These are phyloP conservation scores for Taurulus bubalis DNA, from an alignment of 2,113 vertebrate genomes.

Conservation along the genomic window DNA sequence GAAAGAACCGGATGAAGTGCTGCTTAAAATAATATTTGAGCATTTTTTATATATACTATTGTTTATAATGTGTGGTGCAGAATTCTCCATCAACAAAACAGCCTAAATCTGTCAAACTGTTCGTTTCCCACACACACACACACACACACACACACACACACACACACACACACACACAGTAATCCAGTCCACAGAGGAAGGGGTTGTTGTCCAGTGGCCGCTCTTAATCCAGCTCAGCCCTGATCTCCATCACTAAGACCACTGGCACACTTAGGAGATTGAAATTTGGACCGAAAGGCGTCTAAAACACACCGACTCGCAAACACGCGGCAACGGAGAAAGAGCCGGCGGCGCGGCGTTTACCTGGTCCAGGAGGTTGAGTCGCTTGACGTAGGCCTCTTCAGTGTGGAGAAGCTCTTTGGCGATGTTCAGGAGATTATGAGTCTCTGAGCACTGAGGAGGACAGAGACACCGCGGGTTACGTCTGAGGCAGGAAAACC, in stretches of 20 bases:
- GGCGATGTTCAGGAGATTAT: constrained; percentile 94
- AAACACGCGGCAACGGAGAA: not conserved
- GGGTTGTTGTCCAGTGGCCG: constrained; percentile 31
- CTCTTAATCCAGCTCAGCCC: constrained; percentile 70
- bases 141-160: not conserved
- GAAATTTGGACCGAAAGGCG: constrained; percentile 37
- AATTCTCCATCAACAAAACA: not conserved
- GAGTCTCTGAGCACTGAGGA: constrained; percentile 87
- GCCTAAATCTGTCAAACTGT: not conserved
- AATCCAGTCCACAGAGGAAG: constrained; percentile 64
- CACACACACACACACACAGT: constrained; percentile 13
- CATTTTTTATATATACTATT: not conserved
- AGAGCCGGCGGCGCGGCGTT: not conserved
- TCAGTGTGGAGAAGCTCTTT: constrained; percentile 95
- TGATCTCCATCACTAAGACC: constrained; percentile 56
- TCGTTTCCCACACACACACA: not conserved
- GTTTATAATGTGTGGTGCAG: not conserved
- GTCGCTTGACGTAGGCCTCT: constrained; percentile 93
- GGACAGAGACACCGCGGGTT: constrained; percentile 27
- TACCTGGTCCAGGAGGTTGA: constrained; percentile 98
- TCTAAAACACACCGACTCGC: not conserved
- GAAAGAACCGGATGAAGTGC: too few relatives aligned
- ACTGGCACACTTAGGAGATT: constrained; percentile 52
- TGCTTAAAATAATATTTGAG: not conserved
- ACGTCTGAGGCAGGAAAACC: not conserved